These are phyloP conservation scores for Protophormia terraenovae DNA, from an alignment of 2,888 invertebrate species.

Conservation along the genomic window DNA sequence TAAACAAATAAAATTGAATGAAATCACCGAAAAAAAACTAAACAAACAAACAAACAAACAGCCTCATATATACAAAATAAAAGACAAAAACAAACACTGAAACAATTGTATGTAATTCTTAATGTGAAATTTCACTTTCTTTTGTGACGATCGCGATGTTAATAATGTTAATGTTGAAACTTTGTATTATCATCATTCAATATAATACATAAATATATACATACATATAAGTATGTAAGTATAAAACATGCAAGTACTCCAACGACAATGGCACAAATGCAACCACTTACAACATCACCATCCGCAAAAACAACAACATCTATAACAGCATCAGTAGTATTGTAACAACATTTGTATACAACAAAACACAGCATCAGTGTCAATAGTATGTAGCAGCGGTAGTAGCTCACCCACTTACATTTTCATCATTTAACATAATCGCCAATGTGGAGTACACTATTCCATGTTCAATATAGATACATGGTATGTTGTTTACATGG, in stretches of 20 bases:
- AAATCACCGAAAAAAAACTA: conserved; percentile 26
- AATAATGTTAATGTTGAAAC: conserved; percentile 60
- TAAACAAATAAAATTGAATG: conserved; percentile 32
- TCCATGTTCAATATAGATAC: conserved; percentile 25
- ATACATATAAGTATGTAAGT: too few relatives aligned
- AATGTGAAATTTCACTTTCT: conserved; percentile 68
- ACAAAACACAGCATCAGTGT: conserved; percentile 29
- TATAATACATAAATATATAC: background rate
- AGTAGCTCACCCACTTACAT: conserved; percentile 65
- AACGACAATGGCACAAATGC: conserved; percentile 9
- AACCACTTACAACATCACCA: background rate
- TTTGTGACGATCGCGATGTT: conserved; percentile 60
- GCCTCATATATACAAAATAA: background rate
- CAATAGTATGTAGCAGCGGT: conserved; percentile 35
- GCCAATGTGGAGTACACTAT: conserved; percentile 1
- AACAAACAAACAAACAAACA: background rate
- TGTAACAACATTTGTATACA: background rate
- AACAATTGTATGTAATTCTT: conserved; percentile 65
- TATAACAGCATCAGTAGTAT: background rate
- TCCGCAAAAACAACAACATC: background rate
- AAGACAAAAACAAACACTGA: conserved; percentile 10
- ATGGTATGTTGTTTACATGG: background rate
- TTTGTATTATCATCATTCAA: conserved; percentile 54
- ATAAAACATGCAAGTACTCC: conserved; percentile 17
- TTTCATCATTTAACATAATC: conserved; percentile 47